Evolutionary conservation across 2,113 vertebrate species (phyloP).

Genomic region (Haplotaxodon microlepis): DNA sequence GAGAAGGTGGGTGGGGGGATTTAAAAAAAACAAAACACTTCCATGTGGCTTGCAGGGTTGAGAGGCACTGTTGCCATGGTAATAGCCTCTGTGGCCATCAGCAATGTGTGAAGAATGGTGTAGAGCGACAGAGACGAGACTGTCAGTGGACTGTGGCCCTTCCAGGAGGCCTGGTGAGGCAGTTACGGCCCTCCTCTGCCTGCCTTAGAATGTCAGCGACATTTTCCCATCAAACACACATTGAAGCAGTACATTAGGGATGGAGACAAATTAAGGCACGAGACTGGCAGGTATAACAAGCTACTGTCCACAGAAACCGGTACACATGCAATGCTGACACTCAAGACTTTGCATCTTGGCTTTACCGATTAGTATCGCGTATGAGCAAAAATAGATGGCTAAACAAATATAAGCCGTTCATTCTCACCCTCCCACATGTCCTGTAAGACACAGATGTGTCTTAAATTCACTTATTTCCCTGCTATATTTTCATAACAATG

Average conservation of each 20-base stretch:
- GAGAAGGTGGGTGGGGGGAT: neutral
- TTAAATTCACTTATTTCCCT: neutral
- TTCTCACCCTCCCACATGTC: neutral
- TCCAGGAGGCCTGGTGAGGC: neutral
- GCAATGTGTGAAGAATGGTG: neutral
- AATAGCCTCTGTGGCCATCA: neutral
- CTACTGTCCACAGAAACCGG: neutral
- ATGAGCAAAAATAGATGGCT: conserved; percentile 39
- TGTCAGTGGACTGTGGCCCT: neutral
- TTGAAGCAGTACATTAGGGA: neutral
- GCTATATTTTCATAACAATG: neutral
- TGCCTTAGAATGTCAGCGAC: neutral
- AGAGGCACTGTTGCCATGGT: conserved; percentile 47
- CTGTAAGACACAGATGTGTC: neutral
- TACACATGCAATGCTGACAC: neutral
- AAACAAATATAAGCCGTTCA: neutral
- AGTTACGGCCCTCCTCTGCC: neutral
- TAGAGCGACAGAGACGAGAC: neutral
- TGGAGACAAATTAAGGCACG: neutral
- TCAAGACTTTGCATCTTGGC: neutral
- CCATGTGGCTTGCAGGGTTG: neutral
- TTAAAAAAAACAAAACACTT: neutral
- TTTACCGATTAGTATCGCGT: conserved; percentile 4
- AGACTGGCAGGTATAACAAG: neutral
- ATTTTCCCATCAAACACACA: neutral